Evolutionary conservation across 2,888 invertebrate species (phyloP).

Genomic region (Ochlodes sylvanus): DNA sequence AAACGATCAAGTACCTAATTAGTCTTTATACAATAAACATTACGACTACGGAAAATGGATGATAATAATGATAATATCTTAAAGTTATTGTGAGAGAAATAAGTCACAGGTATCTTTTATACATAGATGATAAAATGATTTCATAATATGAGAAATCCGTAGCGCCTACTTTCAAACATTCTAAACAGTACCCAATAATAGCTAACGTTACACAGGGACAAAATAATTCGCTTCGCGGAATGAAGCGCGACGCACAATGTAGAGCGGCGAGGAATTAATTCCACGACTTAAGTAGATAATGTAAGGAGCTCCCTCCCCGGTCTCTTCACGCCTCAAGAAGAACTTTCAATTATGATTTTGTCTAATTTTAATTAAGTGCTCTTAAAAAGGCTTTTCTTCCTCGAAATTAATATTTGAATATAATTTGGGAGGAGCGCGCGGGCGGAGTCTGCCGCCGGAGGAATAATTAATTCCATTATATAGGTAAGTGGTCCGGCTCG

Average conservation of each 20-base stretch:
- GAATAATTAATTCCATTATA: slow-evolving; percentile 84
- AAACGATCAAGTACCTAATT: background rate
- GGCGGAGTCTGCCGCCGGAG: slow-evolving; percentile 83
- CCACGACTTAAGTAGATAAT: slow-evolving; percentile 81
- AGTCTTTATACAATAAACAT: too few species aligned
- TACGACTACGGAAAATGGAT: too few species aligned
- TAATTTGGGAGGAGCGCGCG: slow-evolving; percentile 83
- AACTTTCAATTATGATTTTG: slow-evolving; percentile 85
- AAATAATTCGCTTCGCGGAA: slow-evolving; percentile 72
- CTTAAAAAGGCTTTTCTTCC: slow-evolving; percentile 83
- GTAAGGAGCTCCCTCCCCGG: slow-evolving; percentile 70
- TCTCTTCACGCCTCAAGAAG: slow-evolving; percentile 83
- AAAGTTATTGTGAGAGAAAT: too few species aligned
- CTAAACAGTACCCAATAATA: too few species aligned
- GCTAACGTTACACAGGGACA: slow-evolving; percentile 42
- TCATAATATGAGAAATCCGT: too few species aligned
- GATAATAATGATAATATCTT: too few species aligned
- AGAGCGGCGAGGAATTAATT: slow-evolving; percentile 75
- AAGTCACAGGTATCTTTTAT: too few species aligned
- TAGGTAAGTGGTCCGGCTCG: slow-evolving; percentile 73
- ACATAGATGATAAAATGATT: too few species aligned
- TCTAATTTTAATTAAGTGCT: slow-evolving; percentile 85
- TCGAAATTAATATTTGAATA: slow-evolving; percentile 85
- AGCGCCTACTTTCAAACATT: too few species aligned
- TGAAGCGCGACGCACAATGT: slow-evolving; percentile 68